A percentile compares a stretch with the other conserved stretches of the same genome.
phyloP scores from a whole-genome alignment of 2,797 vertebrate genomes.

The Tenualosa ilisha region DNA sequence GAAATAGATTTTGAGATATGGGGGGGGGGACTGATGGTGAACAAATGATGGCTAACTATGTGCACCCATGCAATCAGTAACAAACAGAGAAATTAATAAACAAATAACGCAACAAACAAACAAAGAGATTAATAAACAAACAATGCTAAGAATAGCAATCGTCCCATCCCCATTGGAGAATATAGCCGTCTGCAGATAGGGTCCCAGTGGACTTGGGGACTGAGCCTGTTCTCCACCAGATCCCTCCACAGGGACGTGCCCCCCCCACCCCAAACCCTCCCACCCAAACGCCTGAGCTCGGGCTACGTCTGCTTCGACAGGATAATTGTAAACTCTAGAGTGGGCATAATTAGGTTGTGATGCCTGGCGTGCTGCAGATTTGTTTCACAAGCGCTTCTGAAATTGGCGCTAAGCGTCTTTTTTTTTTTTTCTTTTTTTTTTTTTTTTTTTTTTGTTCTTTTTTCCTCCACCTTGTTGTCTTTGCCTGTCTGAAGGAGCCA shows the following conservation, averaged over 20 bases:
- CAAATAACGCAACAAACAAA: not conserved
- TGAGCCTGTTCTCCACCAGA: not conserved
- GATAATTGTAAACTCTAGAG: slow-evolving; percentile 46
- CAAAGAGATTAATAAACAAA: not conserved
- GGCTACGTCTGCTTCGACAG: slow-evolving; percentile 44
- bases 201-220: not conserved
- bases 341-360: slow-evolving; percentile 51
- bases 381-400: slow-evolving; percentile 42
- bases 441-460: not conserved
- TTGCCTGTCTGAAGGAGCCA: not conserved
- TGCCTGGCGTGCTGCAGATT: slow-evolving; percentile 47
- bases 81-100: too few relatives aligned
- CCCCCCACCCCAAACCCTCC: slow-evolving; percentile 24
- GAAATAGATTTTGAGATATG: not conserved
- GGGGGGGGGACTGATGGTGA: too few relatives aligned
- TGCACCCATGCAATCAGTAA: too few relatives aligned
- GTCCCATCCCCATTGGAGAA: not conserved
- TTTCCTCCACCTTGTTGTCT: not conserved
- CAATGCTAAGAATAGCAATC: not conserved
- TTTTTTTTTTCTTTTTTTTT: too few relatives aligned
- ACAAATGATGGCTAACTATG: not conserved
- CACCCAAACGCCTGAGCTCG: slow-evolving; percentile 41
- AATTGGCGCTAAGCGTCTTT: slow-evolving; percentile 32
- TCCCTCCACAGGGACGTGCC: slow-evolving; percentile 12
- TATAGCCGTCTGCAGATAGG: not conserved